Percentiles rank a stretch among this genome's conserved stretches.
Conservation (phyloP, 2,797 vertebrate genomes). For the Chaunax sp. region DNA sequence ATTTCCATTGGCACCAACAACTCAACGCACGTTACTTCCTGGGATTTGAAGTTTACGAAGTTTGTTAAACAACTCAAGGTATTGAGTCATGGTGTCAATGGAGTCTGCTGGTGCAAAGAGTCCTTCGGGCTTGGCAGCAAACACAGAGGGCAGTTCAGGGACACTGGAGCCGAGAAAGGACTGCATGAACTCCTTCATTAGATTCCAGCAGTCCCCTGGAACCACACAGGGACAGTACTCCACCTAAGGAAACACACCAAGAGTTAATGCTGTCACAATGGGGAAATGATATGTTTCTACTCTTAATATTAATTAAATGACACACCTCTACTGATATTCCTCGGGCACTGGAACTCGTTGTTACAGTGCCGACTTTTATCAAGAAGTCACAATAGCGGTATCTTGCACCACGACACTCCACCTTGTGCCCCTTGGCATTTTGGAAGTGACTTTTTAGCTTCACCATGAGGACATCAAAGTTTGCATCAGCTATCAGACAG, state of each 20-base stretch:
- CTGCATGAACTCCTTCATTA: slow-evolving; percentile 96
- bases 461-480: slow-evolving; percentile 97
- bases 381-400: slow-evolving; percentile 97
- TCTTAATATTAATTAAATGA: not conserved
- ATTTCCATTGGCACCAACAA: not conserved
- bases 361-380: slow-evolving; percentile 94
- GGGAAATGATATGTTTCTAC: not conserved
- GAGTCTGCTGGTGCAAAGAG: slow-evolving; percentile 87
- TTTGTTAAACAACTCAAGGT: slow-evolving; percentile 97
- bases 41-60: slow-evolving; percentile 94
- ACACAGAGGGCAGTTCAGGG: slow-evolving; percentile 89
- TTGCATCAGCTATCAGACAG: slow-evolving; percentile 90
- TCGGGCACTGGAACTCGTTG: slow-evolving; percentile 94
- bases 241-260: slow-evolving; percentile 81
- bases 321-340: slow-evolving; percentile 97
- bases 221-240: slow-evolving; percentile 97
- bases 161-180: slow-evolving; percentile 90
- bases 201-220: slow-evolving; percentile 96
- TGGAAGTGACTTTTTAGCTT: slow-evolving; percentile 98
- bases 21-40: slow-evolving; percentile 90
- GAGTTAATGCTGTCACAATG: not conserved
- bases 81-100: slow-evolving; percentile 94
- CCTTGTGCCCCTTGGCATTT: slow-evolving; percentile 97
- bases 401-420: slow-evolving; percentile 93
- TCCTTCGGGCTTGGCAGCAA: slow-evolving; percentile 89